A percentile compares a stretch with the other conserved stretches of the same genome.
phyloP scores from a whole-genome alignment of 53 echinoderm and acorn worm genomes.

The Mesocentrotus franciscanus region DNA sequence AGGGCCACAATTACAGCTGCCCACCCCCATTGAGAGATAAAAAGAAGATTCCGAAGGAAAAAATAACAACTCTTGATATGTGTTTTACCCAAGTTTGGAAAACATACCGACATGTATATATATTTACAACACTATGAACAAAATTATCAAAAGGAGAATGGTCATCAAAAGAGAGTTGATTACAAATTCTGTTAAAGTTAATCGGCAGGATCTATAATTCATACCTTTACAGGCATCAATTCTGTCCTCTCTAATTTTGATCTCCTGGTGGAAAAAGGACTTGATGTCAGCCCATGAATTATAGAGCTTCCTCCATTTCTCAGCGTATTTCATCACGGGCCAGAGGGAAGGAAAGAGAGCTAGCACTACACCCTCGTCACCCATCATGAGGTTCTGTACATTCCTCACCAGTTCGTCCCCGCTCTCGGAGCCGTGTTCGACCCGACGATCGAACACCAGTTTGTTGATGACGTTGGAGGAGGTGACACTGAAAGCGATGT shows the following conservation, averaged over 20 bases:
- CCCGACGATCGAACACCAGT: constrained; percentile 35
- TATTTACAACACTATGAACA: no score
- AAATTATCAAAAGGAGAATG: no score
- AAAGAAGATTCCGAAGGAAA: no score
- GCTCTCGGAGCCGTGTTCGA: constrained; percentile 50
- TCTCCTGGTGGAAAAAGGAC: constrained; percentile 33
- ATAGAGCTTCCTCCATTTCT: constrained; percentile 11
- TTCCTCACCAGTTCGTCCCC: constrained; percentile 15
- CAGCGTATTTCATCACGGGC: background rate
- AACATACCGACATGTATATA: no score
- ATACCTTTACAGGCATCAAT: constrained; percentile 37
- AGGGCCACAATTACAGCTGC: no score
- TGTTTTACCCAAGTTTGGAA: no score
- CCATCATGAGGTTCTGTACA: constrained; percentile 36
- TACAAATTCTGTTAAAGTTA: no score
- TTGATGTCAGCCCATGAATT: background rate
- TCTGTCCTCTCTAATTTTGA: background rate
- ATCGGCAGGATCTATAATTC: background rate
- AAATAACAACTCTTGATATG: no score
- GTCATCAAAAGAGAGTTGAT: no score
- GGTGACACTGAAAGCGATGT: constrained; percentile 12
- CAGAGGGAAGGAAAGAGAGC: background rate
- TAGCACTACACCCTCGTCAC: background rate
- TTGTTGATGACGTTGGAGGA: constrained; percentile 57
- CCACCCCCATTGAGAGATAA: no score